These are phyloP conservation scores for Theristicus caerulescens DNA, from an alignment of 2,113 vertebrate genomes.

Conservation along the genomic window DNA sequence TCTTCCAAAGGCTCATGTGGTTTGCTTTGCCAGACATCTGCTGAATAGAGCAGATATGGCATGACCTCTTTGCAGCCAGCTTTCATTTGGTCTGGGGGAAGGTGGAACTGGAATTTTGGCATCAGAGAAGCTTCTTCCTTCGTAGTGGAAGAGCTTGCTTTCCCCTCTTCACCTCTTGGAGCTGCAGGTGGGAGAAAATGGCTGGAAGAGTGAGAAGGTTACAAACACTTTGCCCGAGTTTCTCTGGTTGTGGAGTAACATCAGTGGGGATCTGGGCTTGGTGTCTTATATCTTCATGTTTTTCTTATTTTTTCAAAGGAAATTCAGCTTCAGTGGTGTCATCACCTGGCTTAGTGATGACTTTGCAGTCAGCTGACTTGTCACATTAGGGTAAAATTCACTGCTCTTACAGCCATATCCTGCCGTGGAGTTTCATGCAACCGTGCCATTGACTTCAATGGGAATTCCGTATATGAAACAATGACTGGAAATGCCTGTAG, in stretches of 20 bases:
- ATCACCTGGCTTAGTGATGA: neutral
- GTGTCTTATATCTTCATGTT: neutral
- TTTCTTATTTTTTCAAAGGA: neutral
- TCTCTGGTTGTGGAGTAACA: neutral
- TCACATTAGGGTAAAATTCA: neutral
- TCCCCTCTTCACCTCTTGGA: neutral
- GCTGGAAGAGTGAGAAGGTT: neutral
- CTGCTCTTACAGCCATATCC: neutral
- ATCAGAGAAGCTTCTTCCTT: neutral
- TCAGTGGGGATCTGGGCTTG: neutral
- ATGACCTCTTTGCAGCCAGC: neutral
- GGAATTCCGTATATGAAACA: neutral
- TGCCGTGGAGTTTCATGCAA: neutral
- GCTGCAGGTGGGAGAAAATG: neutral
- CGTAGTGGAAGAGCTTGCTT: neutral
- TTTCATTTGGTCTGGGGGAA: neutral
- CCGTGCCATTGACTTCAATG: neutral
- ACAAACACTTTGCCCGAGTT: neutral
- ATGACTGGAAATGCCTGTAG: constrained; percentile 29
- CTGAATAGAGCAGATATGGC: neutral
- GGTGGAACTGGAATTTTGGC: neutral
- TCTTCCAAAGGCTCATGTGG: neutral
- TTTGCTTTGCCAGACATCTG: neutral
- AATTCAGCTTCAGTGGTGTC: neutral
- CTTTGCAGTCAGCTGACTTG: neutral